Percentiles rank a stretch among this genome's conserved stretches.
phyloP scores from a whole-genome alignment of 2,797 vertebrate genomes.

The Cichlasoma orientale region DNA sequence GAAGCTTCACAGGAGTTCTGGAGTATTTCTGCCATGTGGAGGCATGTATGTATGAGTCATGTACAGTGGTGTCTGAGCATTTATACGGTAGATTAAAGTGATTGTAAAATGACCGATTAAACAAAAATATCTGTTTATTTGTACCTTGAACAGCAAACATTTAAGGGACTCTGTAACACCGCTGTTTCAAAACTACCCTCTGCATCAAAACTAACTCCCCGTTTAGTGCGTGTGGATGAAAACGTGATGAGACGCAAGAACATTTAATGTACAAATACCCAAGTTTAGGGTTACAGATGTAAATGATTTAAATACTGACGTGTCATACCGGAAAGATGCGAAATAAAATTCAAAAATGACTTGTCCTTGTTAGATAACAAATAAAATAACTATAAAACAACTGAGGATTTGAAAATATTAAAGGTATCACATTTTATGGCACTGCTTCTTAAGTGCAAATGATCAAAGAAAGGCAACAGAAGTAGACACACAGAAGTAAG shows the following conservation, averaged over 20 bases:
- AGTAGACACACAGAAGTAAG: constrained; percentile 9
- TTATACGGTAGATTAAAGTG: constrained; percentile 27
- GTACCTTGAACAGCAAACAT: not conserved
- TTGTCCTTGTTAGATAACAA: constrained; percentile 15
- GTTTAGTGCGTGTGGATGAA: constrained; percentile 7
- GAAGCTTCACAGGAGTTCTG: not conserved
- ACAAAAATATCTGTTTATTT: not conserved
- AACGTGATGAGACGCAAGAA: constrained; percentile 26
- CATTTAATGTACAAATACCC: constrained; percentile 11
- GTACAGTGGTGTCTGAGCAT: constrained; percentile 16
- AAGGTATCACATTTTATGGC: constrained; percentile 23
- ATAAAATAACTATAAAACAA: constrained; percentile 31
- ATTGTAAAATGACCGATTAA: constrained; percentile 18
- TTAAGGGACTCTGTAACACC: not conserved
- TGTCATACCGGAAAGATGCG: not conserved
- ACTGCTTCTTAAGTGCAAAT: constrained; percentile 62
- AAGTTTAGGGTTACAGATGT: not conserved
- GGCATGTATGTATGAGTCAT: constrained; percentile 3
- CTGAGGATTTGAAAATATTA: constrained; percentile 20
- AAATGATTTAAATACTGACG: constrained; percentile 4
- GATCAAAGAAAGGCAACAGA: constrained; percentile 49
- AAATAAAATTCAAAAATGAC: constrained; percentile 26
- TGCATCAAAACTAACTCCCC: constrained; percentile 1
- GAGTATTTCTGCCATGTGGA: constrained; percentile 13
- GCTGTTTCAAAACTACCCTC: not conserved